Conservation (phyloP, 2,113 vertebrate species). For the Panurus biarmicus region DNA sequence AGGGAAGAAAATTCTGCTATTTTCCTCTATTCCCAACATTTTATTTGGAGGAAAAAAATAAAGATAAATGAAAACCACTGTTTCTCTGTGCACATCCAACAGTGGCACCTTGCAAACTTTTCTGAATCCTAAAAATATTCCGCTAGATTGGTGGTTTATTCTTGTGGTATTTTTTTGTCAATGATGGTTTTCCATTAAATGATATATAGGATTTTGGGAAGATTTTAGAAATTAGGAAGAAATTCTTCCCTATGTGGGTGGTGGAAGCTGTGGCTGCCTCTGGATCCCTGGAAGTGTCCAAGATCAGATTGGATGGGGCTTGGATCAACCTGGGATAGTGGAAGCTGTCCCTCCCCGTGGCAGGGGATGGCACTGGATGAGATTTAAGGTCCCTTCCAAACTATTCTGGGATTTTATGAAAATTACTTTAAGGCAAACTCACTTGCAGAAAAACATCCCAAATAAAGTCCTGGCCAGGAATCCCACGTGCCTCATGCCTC, state of each 20-base stretch:
- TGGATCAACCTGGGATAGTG: neutral
- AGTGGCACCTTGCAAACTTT: neutral
- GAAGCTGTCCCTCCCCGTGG: neutral
- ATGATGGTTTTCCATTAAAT: neutral
- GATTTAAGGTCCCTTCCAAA: neutral
- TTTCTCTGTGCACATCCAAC: neutral
- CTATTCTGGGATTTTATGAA: neutral
- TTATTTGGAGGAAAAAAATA: neutral
- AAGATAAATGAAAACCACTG: neutral
- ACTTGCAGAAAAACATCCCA: neutral
- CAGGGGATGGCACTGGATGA: neutral
- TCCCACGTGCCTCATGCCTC: neutral
- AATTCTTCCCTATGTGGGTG: neutral
- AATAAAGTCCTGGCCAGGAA: neutral
- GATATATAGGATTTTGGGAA: neutral
- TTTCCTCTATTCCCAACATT: neutral
- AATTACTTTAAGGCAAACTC: neutral
- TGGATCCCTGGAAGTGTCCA: neutral
- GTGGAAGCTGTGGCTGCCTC: neutral
- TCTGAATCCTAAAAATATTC: neutral
- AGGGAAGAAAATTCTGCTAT: neutral
- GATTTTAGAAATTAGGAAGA: neutral
- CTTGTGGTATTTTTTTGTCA: neutral
- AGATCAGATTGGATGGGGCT: accelerated
- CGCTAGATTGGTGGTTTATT: neutral